Base-by-base conservation (phyloP, 2,888 invertebrate genomes). In the Priapulus caudatus region DNA sequence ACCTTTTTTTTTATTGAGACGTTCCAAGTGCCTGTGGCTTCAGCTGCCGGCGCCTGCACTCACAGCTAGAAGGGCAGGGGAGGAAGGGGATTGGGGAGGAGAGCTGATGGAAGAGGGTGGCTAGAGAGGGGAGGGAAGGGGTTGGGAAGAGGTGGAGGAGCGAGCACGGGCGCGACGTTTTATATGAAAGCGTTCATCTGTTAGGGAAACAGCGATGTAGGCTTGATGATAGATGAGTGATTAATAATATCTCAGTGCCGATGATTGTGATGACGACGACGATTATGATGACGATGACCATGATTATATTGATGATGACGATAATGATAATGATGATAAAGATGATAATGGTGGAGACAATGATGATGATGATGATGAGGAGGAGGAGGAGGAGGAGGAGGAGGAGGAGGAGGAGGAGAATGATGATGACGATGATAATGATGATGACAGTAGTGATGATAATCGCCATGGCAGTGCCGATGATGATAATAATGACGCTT, bases 261-360 rank as follows among this genome's bases (percentile, higher is more conserved):
- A 18, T 47, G 50, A 19, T 49, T 43, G 20, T 49, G 47, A 19
- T 47, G 50, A 19, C 47, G 50, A 49, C 47, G 50, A 49, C 47
- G 50, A 47, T 47, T 20, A 47, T 49, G 50, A 47, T 46, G 50
- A 49, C 47, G 46, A 47, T 49, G 47, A 18, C 16, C n/a, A 46
- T 47, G 50, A 47, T 10, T 45, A 23, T 47, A 24, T 15, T 47
- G 48, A 47, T 47, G 48, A 47, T 47, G 48, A 47, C 24, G 48
- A 47, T 47, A 24, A 23, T 23, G 23, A 10, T 47, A 24, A 47
- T 47, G 23, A 47, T 47, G 19, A 47, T 47, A 24, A 16, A 24
- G 48, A 47, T 47, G 48, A 47, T 47, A 24, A 18, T 47, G 22
- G 19, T 47, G 23, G 24, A 15, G 48, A 23, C 24, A 24, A 47